Evolutionary conservation across 2,797 vertebrate genomes (phyloP).

Genomic region (Percopsis omiscomaycus): DNA sequence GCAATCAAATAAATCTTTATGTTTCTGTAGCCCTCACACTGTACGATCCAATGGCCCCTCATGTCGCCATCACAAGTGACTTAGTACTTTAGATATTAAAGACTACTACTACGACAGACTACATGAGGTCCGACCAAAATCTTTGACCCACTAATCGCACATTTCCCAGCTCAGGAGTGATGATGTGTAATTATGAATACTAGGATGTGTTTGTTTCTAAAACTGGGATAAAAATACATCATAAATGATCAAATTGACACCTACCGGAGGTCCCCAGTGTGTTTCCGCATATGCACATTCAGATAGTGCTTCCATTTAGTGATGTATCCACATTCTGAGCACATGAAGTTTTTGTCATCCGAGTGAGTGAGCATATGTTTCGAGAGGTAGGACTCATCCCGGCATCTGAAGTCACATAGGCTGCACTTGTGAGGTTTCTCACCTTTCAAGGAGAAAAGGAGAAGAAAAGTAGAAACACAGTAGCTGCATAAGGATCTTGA

Average conservation of each 20-base stretch:
- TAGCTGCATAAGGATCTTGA: not conserved
- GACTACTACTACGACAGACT: too few relatives aligned
- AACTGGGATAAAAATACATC: too few relatives aligned
- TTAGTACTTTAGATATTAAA: too few relatives aligned
- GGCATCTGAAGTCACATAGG: slow-evolving; percentile 90
- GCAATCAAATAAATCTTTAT: too few relatives aligned
- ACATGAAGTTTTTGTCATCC: slow-evolving; percentile 93
- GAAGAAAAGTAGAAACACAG: not conserved
- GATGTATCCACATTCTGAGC: slow-evolving; percentile 94
- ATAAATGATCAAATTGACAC: not conserved
- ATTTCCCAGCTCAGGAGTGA: too few relatives aligned
- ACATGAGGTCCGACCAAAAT: too few relatives aligned
- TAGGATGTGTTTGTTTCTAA: not conserved
- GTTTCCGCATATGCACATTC: slow-evolving; percentile 96
- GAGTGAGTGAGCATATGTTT: slow-evolving; percentile 97
- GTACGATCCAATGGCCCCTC: too few relatives aligned
- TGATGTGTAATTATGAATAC: too few relatives aligned
- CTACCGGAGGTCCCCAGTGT: slow-evolving; percentile 93
- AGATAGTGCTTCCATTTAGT: slow-evolving; percentile 99
- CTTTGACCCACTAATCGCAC: too few relatives aligned
- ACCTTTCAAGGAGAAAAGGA: slow-evolving; percentile 65
- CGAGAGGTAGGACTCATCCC: slow-evolving; percentile 95
- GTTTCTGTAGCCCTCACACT: too few relatives aligned
- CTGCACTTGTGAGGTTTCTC: slow-evolving; percentile 96
- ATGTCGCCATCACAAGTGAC: too few relatives aligned